Evolutionary conservation across 1,140 invertebrate species (phyloP).

Genomic region (Plutomurus gul): DNA sequence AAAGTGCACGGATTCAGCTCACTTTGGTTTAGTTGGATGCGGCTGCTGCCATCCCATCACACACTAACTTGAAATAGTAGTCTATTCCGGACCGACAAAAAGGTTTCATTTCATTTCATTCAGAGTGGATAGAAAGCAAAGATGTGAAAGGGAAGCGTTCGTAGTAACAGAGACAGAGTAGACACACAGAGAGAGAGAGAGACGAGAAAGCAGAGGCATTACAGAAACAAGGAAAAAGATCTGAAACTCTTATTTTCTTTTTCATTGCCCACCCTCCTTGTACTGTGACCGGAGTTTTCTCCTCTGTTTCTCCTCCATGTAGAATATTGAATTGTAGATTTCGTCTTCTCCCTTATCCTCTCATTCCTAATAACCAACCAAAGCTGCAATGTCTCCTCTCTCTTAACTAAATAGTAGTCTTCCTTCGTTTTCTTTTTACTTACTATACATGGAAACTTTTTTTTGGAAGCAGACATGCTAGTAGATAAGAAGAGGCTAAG

Average conservation of each 20-base stretch:
- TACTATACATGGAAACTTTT: neutral
- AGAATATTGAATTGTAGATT: constrained; percentile 2
- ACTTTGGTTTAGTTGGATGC: constrained; percentile 6
- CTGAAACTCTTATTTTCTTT: constrained; percentile 28
- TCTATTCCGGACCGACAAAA: constrained; percentile 20
- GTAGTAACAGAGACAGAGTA: no score
- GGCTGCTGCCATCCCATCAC: neutral
- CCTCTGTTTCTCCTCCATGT: neutral
- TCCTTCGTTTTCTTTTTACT: neutral
- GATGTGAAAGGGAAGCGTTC: constrained; percentile 13
- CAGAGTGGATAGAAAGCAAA: neutral
- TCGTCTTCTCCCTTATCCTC: neutral
- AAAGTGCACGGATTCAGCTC: neutral
- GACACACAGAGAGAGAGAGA: no score
- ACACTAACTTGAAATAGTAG: constrained; percentile 14
- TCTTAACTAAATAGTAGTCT: neutral
- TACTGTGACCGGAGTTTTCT: neutral
- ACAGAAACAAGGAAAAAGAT: constrained; percentile 19
- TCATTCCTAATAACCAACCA: neutral
- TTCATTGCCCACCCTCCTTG: neutral
- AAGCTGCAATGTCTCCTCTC: no score
- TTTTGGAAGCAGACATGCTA: no score
- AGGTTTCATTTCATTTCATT: constrained; percentile 10
- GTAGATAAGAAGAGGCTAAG: neutral
- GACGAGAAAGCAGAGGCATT: constrained; percentile 1